Base-by-base conservation (phyloP, 2,113 vertebrate species). In the Chitala chitala region DNA sequence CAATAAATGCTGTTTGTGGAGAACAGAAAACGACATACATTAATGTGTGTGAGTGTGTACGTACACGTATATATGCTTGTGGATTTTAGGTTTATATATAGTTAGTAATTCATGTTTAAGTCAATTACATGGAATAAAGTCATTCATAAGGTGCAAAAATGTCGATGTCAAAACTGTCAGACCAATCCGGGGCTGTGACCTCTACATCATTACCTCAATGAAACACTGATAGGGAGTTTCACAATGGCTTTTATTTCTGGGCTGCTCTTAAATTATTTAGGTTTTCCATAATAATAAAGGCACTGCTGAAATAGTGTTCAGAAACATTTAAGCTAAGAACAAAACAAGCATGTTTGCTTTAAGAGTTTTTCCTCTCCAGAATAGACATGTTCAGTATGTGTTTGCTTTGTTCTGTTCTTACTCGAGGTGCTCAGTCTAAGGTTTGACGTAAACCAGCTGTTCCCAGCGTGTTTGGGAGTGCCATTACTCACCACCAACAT, bases 361-460 rank as follows among this genome's bases (percentile, higher is more conserved):
- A 79, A 85, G 74, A 53, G 0, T 15, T 77, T 78, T 90, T 90
- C 89, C 86, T 83, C 84, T 65, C 59, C 44, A n/a, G n/a, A n/a
- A n/a, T 6, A 20, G 53, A 72, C 33, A 77, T 78, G 12, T 68
- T 82, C n/a, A n/a, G 80, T 79, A 82, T 86, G 82, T 84, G 82
- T 80, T 86, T 86, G 84, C 82, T 78, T 82, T 76, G 73, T 15
- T 58, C 75, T 24, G 15, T 38, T 55, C 9, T 40, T 72, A 74
- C 48, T 58, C 78, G 64, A 71, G 85, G 5, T 84, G 88, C 88
- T 78, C 77, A 31, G 13, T 80, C 85, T 77, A 83, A 86, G 55
- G 77, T 65, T 78, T 84, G 84, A 88, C 89, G 87, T 89, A 89
- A 89, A 80, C 70, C 78, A 22, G 75, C 20, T 29, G 29, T 31